Conservation (phyloP, 2,888 invertebrate genomes). For the Plebejus melissa region DNA sequence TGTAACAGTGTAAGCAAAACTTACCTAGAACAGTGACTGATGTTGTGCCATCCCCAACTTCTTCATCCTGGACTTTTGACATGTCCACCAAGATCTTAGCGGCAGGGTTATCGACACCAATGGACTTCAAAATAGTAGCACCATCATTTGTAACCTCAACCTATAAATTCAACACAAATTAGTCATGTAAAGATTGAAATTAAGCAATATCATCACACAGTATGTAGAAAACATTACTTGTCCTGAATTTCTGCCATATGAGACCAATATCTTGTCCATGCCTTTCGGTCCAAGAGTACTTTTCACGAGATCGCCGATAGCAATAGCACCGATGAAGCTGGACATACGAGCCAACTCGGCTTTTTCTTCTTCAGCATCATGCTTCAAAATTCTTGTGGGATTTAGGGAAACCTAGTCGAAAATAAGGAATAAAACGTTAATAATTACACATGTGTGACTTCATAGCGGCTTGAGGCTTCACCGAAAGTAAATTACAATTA, state of each 20-base stretch:
- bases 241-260: conserved; percentile 88
- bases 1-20: not conserved
- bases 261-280: conserved; percentile 95
- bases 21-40: conserved; percentile 95
- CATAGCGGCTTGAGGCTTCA: conserved; percentile 6
- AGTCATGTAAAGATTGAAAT: not conserved
- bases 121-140: conserved; percentile 96
- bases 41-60: conserved; percentile 99
- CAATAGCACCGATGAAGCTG: conserved; percentile 98
- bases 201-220: not conserved
- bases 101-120: conserved; percentile 99
- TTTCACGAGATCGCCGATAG: conserved; percentile 98
- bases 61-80: conserved; percentile 98
- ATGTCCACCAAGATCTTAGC: conserved; percentile 99
- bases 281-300: conserved; percentile 99
- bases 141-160: conserved; percentile 99
- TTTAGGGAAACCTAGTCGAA: conserved; percentile 88
- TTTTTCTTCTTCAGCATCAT: conserved; percentile 98
- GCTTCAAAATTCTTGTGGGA: conserved; percentile 95
- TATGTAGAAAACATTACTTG: conserved; percentile 55
- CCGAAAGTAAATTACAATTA: not conserved
- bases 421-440: conserved; percentile 32
- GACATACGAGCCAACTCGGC: conserved; percentile 98
- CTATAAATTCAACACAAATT: conserved; percentile 42
- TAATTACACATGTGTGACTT: conserved; percentile 37